These are phyloP conservation scores for Onychostoma macrolepis DNA, from an alignment of 2,113 vertebrate species.

Conservation along the genomic window DNA sequence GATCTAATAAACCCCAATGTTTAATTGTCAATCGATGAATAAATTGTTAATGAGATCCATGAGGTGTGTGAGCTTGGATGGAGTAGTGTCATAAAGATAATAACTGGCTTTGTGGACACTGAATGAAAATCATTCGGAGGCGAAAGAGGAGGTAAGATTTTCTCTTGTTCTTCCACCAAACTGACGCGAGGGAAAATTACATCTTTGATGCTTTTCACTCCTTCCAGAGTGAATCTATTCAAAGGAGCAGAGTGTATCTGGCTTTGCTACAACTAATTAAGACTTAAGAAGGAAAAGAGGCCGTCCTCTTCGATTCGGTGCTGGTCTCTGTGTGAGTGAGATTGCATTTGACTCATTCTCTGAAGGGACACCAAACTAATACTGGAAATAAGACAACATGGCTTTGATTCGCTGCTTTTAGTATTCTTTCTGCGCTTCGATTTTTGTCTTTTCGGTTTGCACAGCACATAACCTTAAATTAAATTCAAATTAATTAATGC, in stretches of 20 bases:
- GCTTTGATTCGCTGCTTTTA: conserved; percentile 61
- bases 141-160: conserved; percentile 50
- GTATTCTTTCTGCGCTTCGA: conserved; percentile 9
- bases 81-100: conserved; percentile 68
- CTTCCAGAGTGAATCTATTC: conserved; percentile 57
- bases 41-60: conserved; percentile 70
- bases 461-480: background rate
- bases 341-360: conserved; percentile 75
- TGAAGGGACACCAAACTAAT: conserved; percentile 67
- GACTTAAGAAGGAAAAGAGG: conserved; percentile 64
- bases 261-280: conserved; percentile 72
- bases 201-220: conserved; percentile 56
- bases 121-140: conserved; percentile 62
- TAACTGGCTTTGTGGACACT: conserved; percentile 65
- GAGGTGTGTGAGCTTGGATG: conserved; percentile 55
- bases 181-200: conserved; percentile 51
- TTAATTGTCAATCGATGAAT: conserved; percentile 61
- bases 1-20: conserved; percentile 55
- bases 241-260: conserved; percentile 63
- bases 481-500: background rate
- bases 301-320: conserved; percentile 73
- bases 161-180: conserved; percentile 52
- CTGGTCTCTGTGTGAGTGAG: conserved; percentile 69
- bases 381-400: conserved; percentile 65
- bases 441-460: conserved; percentile 36